Percentiles rank a stretch among this genome's conserved stretches.
These are phyloP conservation scores for Ectobius pallidus DNA, from an alignment of 2,888 invertebrate genomes.

Conservation along the genomic window DNA sequence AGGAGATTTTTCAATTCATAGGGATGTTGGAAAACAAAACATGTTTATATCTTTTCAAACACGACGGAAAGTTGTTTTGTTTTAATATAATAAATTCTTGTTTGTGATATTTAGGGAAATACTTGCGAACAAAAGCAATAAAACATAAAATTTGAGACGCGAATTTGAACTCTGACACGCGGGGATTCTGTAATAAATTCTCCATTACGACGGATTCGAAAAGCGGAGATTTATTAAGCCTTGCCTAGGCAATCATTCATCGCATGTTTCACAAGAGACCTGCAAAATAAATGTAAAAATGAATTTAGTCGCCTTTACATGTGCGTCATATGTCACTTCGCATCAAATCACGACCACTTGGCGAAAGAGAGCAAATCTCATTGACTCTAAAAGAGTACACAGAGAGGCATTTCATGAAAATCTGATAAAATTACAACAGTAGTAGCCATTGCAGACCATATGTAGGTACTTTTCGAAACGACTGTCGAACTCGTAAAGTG, in stretches of 20 bases:
- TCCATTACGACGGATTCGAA: no score
- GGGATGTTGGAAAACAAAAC: no score
- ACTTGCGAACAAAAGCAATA: no score
- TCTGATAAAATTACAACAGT: neutral
- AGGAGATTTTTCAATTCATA: no score
- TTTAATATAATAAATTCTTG: no score
- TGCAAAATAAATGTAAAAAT: neutral
- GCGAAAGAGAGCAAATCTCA: neutral
- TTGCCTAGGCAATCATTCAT: neutral
- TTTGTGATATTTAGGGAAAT: no score
- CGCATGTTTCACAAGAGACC: neutral
- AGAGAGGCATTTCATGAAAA: neutral
- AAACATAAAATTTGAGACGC: no score
- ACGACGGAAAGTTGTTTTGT: no score
- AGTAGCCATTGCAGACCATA: neutral
- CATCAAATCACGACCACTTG: neutral
- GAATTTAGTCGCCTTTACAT: neutral
- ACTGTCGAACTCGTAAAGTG: neutral
- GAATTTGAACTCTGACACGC: no score
- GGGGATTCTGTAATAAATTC: no score
- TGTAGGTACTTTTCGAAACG: neutral
- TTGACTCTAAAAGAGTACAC: neutral
- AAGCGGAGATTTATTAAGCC: no score
- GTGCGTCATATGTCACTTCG: neutral
- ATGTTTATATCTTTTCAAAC: no score